phyloP scores from a whole-genome alignment of 2,113 vertebrate genomes.

The Oreochromis aureus region DNA sequence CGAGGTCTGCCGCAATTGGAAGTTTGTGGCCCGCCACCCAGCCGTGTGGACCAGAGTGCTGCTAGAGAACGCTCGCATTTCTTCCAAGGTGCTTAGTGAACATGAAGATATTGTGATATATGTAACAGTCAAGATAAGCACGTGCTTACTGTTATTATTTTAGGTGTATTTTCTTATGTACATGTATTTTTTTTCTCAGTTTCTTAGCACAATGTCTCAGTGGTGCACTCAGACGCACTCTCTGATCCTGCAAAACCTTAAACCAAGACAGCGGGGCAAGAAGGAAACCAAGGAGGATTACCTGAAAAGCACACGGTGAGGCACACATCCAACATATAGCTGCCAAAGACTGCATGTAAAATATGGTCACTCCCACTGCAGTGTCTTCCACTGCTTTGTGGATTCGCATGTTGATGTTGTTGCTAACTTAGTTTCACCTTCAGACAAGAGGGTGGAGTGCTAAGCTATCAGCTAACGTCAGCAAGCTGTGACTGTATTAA shows the following conservation, averaged over 20 bases:
- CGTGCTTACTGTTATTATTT: not conserved
- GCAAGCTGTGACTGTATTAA: not conserved
- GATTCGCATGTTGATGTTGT: not conserved
- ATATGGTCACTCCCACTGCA: not conserved
- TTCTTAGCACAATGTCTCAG: conserved; percentile 90
- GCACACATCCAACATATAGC: not conserved
- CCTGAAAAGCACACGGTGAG: conserved; percentile 93
- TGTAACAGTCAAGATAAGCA: not conserved
- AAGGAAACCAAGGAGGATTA: conserved; percentile 99
- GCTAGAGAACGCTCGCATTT: conserved; percentile 92
- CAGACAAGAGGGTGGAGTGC: not conserved
- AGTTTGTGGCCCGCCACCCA: conserved; percentile 92
- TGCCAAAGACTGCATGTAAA: not conserved
- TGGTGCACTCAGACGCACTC: conserved; percentile 99
- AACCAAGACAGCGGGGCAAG: conserved; percentile 92
- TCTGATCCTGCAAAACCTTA: conserved; percentile 96
- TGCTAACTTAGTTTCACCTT: not conserved
- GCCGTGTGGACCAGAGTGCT: conserved; percentile 95
- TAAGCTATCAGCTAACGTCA: not conserved
- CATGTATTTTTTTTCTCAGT: conserved; percentile 64
- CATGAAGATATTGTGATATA: not conserved
- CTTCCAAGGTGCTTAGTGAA: conserved; percentile 76
- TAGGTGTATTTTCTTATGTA: not conserved
- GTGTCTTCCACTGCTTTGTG: not conserved
- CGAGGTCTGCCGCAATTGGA: conserved; percentile 95